Base-by-base conservation (phyloP, 2,888 invertebrate genomes). In the Eupithecia dodoneata region DNA sequence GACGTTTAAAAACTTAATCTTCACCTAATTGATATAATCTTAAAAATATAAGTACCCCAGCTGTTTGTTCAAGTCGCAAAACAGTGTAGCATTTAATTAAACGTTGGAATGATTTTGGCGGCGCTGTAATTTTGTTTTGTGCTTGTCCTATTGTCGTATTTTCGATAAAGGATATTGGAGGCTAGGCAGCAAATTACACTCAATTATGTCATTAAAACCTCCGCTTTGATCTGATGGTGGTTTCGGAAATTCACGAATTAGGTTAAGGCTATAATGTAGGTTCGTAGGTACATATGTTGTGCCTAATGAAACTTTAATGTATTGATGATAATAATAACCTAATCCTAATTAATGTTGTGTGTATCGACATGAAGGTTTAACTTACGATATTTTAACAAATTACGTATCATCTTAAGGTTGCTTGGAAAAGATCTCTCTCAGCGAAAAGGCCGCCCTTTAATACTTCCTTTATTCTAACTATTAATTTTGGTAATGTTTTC, bases 61-160 rank as follows among this genome's bases (percentile, higher is more conserved):
- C 71, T 76, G 70, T 79, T 80, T 71, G 45, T 3, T 12, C 0
- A 73, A 65, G 59, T 4, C 63, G n/a, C 55, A 67, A 49, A 72
- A 78, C 67, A 74, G 73, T 69, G 63, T 69, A 85, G 84, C 85
- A 86, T 90, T 91, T 91, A 91, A 92, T 93, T 92, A 92, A 90
- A 88, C 86, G 83, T 83, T 79, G 86, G 83, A 87, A 87, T 88
- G 88, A 90, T 91, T 91, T 89, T 83, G 85, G 83, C 76, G 81
- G 81, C 82, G 87, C 84, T 87, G 88, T 90, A 90, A 91, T 90
- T 87, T 90, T 90, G 87, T 87, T 88, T 90, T 86, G 87, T 86
- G 81, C 85, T 83, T 84, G 86, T 87, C 86, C 88, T 87, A 89
- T 90, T 90, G 88, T 89, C 85, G 77, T 83, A 82, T 84, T 85